Percentiles rank a stretch among this genome's conserved stretches.
Conservation (phyloP, 2,113 vertebrate species). For the Phoenicopterus ruber region DNA sequence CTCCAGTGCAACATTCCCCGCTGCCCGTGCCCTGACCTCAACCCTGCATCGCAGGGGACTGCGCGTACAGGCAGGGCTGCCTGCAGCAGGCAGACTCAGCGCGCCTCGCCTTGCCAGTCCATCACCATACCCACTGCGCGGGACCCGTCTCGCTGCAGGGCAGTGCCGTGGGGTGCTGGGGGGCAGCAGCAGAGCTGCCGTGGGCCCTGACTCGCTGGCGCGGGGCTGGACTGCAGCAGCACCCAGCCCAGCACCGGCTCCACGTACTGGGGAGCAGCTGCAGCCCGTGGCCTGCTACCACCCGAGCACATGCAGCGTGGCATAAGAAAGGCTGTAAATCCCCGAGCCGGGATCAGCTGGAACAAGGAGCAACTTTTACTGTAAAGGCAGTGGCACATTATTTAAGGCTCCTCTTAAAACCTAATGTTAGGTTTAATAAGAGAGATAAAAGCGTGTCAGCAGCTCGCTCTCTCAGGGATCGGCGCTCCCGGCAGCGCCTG, state of each 20-base stretch:
- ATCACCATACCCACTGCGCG: rapidly evolving
- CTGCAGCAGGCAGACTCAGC: neutral
- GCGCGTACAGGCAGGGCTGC: neutral
- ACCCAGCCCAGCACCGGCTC: neutral
- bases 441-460: slow-evolving; percentile 16
- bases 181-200: neutral
- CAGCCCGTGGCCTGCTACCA: neutral
- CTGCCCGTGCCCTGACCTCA: neutral
- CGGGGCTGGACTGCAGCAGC: neutral
- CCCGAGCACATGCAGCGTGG: rapidly evolving
- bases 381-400: slow-evolving; percentile 14
- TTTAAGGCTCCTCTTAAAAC: slow-evolving; percentile 53
- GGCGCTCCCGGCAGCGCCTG: rapidly evolving
- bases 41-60: rapidly evolving
- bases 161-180: rapidly evolving
- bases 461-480: neutral
- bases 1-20: neutral
- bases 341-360: neutral
- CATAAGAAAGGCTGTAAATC: neutral
- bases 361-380: neutral
- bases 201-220: rapidly evolving
- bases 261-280: neutral
- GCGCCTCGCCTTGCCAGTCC: rapidly evolving
- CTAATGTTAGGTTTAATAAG: slow-evolving; percentile 53
- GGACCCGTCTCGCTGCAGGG: rapidly evolving